These are phyloP conservation scores for Argyra leucocephala DNA, from an alignment of 2,888 invertebrate genomes.

Conservation along the genomic window DNA sequence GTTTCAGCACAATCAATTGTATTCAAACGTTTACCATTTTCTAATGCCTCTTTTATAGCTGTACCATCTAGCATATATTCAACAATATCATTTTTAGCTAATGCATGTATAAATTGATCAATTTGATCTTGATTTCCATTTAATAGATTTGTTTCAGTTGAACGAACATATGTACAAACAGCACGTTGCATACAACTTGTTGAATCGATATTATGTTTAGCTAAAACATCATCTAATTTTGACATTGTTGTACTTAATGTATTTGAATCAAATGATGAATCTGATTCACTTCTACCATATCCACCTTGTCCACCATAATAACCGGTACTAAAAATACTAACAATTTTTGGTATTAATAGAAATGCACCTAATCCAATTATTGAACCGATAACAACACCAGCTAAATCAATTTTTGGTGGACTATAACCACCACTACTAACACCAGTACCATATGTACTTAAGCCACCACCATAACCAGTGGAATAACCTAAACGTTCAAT, in stretches of 20 bases:
- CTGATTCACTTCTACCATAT: slow-evolving; percentile 54
- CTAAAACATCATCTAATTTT: slow-evolving; percentile 55
- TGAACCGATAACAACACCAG: slow-evolving; percentile 70
- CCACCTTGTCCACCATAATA: slow-evolving; percentile 48
- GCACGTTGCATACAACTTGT: slow-evolving; percentile 61
- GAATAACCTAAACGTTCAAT: slow-evolving; percentile 39
- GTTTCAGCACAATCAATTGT: slow-evolving; percentile 49
- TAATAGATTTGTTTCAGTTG: slow-evolving; percentile 56
- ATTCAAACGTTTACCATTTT: slow-evolving; percentile 48
- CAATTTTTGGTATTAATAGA: slow-evolving; percentile 66
- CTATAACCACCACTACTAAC: slow-evolving; percentile 54
- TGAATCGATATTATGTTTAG: slow-evolving; percentile 62
- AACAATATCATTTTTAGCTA: slow-evolving; percentile 52
- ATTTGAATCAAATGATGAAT: not conserved
- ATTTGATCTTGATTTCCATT: slow-evolving; percentile 49
- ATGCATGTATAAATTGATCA: slow-evolving; percentile 52
- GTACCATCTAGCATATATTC: slow-evolving; percentile 63
- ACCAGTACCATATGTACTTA: slow-evolving; percentile 27
- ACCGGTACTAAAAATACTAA: slow-evolving; percentile 53
- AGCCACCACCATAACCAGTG: slow-evolving; percentile 37
- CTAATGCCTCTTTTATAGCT: slow-evolving; percentile 58
- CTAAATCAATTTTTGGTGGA: slow-evolving; percentile 70
- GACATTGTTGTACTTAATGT: not conserved
- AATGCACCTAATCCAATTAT: slow-evolving; percentile 73
- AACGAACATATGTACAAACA: slow-evolving; percentile 62